Conservation (phyloP, 2,888 invertebrate genomes). For the Aphidoletes aphidimyza region DNA sequence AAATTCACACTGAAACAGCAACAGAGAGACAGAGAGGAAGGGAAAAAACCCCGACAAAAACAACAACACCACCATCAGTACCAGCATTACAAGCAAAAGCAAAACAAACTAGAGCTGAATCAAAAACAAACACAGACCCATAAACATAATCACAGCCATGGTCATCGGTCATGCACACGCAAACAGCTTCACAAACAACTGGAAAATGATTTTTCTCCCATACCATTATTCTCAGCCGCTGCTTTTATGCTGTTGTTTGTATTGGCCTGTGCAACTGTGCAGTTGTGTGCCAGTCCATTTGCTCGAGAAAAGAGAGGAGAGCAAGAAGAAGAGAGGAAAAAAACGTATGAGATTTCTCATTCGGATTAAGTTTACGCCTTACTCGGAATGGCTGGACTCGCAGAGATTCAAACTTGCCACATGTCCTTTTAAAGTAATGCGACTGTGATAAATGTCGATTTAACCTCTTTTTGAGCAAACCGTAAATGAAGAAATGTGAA, state of each 20-base stretch:
- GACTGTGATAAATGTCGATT: background rate
- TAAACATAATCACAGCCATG: background rate
- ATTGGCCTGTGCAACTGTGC: too few species aligned
- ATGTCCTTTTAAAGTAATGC: background rate
- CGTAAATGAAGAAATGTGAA: background rate
- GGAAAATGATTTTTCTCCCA: background rate
- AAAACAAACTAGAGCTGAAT: background rate
- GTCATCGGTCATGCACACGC: background rate
- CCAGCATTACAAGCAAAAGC: background rate
- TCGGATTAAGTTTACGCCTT: background rate
- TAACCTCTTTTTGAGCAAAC: background rate
- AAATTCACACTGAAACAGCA: background rate
- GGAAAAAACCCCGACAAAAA: too few species aligned
- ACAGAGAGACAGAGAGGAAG: background rate
- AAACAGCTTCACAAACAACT: slow-evolving; percentile 2
- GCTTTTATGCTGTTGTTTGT: too few species aligned
- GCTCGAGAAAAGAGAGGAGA: too few species aligned
- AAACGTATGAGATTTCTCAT: background rate
- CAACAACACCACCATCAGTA: too few species aligned
- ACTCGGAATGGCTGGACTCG: background rate
- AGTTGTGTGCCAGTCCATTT: too few species aligned
- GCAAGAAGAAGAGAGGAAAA: too few species aligned
- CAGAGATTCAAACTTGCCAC: background rate
- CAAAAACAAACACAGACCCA: background rate
- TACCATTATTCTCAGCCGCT: background rate